Base-by-base conservation (phyloP, 2,797 vertebrate species). In the Macrochelys suwanniensis region DNA sequence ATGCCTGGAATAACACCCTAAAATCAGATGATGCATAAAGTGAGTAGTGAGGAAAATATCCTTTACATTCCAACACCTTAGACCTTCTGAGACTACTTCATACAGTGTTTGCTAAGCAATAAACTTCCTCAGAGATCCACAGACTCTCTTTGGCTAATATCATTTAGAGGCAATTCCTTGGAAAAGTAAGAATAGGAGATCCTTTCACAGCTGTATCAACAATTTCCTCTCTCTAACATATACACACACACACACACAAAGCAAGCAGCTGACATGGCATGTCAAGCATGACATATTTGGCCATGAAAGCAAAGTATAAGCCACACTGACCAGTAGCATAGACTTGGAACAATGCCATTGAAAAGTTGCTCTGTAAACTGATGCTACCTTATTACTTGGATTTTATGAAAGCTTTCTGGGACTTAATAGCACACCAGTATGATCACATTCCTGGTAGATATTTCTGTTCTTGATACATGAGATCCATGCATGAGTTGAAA, bases 201-300 rank as follows among this genome's bases (percentile, higher is more conserved):
- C 79, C n/a, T 92, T 84, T 96, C 96, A 97, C 97, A 98, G 97
- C 98, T 98, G 97, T 98, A 98, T 97, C 98, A 98, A 98, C 97
- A 98, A 80, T 95, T 96, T 89, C 83, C 93, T 95, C 80, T 92
- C 85, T 89, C 82, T 92, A 45, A 15, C 85, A 88, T 54, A 94
- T 85, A 59, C 94, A 31, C 59, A 33, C 17, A 61, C 12, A 65
- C 10, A 26, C 31, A 37, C 37, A 71, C 19, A 65, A 53, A 92
- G 61, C 45, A 84, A 96, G 95, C 97, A 98, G 97, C 98, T 98
- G 98, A 98, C 96, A 96, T 95, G 94, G 92, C 96, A 97, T 94
- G 96, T 97, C 97, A 98, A 97, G 95, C 97, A 97, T 97, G 97
- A 97, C 97, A 97, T 96, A 97, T 88, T 97, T 98, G 91, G 95